Percentiles rank a stretch among this genome's conserved stretches.
Evolutionary conservation across 1,140 invertebrate species (phyloP).

Genomic region (Elymnias hypermnestra): DNA sequence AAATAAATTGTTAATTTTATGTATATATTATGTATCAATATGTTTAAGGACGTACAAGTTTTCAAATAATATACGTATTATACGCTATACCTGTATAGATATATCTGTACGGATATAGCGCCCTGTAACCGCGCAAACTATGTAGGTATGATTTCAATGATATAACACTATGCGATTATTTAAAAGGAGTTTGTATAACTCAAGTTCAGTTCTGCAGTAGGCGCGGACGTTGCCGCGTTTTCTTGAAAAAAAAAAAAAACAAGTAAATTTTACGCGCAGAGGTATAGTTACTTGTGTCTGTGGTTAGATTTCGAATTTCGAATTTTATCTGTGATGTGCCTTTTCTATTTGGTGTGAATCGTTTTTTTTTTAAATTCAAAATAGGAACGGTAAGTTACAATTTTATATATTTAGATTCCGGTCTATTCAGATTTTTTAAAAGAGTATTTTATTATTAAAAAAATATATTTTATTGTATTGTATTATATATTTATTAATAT

Average conservation of each 20-base stretch:
- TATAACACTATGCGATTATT: constrained; percentile 19
- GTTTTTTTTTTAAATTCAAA: not conserved
- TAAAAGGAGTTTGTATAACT: constrained; percentile 12
- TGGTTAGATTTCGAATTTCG: constrained; percentile 10
- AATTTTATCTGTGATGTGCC: constrained; percentile 12
- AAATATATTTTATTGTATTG: too few species aligned
- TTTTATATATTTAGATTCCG: not conserved
- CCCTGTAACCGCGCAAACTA: too few species aligned
- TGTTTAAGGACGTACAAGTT: too few species aligned
- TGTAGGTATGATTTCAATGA: constrained; percentile 9
- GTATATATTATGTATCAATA: too few species aligned
- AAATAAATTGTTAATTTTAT: too few species aligned
- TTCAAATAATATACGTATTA: too few species aligned
- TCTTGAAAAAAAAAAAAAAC: constrained; percentile 12
- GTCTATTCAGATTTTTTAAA: too few species aligned
- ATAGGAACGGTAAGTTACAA: constrained; percentile 1
- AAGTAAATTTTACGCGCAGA: constrained; percentile 22
- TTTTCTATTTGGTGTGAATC: constrained; percentile 8
- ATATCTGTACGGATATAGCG: too few species aligned
- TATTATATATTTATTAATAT: too few species aligned
- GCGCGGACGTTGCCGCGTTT: constrained; percentile 22
- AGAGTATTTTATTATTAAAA: too few species aligned
- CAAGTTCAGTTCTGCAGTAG: constrained; percentile 20
- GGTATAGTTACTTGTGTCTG: constrained; percentile 19
- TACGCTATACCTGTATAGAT: too few species aligned